Conservation (phyloP, 2,797 vertebrate genomes). For the Dromococcyx pavoninus region DNA sequence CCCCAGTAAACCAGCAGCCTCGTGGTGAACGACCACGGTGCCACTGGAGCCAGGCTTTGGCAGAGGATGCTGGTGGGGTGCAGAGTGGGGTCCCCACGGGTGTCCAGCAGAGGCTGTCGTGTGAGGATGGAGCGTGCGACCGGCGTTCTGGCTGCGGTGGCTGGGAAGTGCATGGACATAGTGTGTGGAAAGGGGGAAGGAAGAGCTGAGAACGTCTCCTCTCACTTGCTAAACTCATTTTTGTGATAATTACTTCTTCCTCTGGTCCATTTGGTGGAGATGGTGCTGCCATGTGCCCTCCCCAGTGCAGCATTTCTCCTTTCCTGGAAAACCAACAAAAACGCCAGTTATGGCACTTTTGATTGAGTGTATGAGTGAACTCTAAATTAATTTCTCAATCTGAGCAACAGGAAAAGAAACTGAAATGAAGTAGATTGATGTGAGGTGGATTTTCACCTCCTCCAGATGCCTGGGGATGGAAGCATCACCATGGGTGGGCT, state of each 20-base stretch:
- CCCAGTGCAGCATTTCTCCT: background rate
- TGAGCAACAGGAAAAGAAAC: background rate
- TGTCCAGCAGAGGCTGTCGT: background rate
- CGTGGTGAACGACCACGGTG: fast-evolving
- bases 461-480: background rate
- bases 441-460: background rate
- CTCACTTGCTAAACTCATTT: background rate
- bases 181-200: background rate
- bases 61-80: background rate
- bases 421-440: background rate
- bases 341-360: fast-evolving
- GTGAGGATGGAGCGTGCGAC: fast-evolving
- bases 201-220: background rate
- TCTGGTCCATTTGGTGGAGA: background rate
- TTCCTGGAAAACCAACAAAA: background rate
- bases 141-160: fast-evolving
- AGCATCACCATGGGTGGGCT: background rate
- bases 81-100: fast-evolving
- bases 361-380: background rate
- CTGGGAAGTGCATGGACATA: background rate
- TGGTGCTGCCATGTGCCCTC: background rate
- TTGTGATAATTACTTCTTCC: background rate
- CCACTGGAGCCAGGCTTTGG: background rate
- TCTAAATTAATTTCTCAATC: background rate
- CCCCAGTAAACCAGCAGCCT: fast-evolving